Conservation (phyloP, 2,797 vertebrate genomes). For the Kryptolebias ocellatus region DNA sequence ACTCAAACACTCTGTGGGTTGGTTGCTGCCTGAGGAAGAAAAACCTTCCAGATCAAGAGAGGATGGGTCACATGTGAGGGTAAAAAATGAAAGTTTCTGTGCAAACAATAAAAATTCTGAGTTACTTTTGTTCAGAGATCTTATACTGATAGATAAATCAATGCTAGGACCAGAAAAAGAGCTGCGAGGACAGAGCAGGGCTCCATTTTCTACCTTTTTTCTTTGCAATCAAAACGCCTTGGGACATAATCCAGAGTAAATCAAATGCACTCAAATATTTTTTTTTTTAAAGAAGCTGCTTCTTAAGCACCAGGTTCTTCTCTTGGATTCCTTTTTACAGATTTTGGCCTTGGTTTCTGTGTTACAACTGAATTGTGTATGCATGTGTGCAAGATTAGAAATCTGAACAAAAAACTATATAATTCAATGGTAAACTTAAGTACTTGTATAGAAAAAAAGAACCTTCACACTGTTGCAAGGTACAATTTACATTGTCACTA, state of each 20-base stretch:
- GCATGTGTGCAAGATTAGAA: too few relatives aligned
- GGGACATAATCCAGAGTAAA: not conserved
- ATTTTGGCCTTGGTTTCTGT: slow-evolving; percentile 5
- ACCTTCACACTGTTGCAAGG: too few relatives aligned
- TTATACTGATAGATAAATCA: slow-evolving; percentile 35
- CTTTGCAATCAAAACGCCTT: not conserved
- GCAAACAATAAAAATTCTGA: slow-evolving; percentile 33
- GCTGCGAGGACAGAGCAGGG: not conserved
- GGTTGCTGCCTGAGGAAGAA: not conserved
- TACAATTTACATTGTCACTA: too few relatives aligned
- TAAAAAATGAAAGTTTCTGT: slow-evolving; percentile 2
- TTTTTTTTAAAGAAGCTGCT: not conserved
- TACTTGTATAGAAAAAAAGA: too few relatives aligned
- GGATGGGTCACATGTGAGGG: slow-evolving; percentile 2
- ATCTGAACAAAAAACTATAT: too few relatives aligned
- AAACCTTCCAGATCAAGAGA: slow-evolving; percentile 7
- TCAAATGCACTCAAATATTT: slow-evolving; percentile 1
- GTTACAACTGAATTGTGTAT: not conserved
- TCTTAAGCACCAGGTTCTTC: not conserved
- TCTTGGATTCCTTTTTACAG: not conserved
- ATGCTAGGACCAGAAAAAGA: slow-evolving; percentile 9
- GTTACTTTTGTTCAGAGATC: slow-evolving; percentile 8
- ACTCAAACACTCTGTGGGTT: not conserved
- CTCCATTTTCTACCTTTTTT: not conserved
- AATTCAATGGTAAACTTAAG: too few relatives aligned